Evolutionary conservation across 2,113 vertebrate species (phyloP).

Genomic region (Chelonoidis abingdonii): DNA sequence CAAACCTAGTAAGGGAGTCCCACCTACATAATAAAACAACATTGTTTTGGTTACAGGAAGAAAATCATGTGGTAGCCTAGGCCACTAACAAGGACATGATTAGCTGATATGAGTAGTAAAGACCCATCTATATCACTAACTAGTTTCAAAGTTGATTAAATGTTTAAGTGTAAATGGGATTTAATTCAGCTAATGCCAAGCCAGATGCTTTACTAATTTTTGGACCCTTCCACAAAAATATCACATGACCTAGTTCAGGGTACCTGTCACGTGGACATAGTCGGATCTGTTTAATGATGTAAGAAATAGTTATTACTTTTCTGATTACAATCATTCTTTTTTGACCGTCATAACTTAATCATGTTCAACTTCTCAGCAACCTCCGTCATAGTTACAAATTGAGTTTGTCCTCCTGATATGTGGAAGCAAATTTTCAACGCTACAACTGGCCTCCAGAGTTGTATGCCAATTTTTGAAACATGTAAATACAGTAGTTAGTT

Average conservation of each 20-base stretch:
- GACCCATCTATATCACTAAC: constrained; percentile 19
- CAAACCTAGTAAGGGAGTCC: not conserved
- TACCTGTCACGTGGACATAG: not conserved
- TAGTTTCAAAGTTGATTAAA: constrained; percentile 32
- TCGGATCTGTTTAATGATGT: not conserved
- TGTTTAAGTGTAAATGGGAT: not conserved
- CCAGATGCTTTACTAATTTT: not conserved
- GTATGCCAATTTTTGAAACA: not conserved
- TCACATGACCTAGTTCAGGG: not conserved
- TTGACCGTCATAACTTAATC: not conserved
- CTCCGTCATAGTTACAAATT: not conserved
- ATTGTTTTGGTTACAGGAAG: not conserved
- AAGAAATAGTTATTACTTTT: not conserved
- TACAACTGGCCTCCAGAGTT: not conserved
- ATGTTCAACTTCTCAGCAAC: not conserved
- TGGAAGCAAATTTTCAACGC: not conserved
- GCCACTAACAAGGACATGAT: not conserved
- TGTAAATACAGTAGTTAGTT: not conserved
- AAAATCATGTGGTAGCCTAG: fast-evolving
- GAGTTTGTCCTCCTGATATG: not conserved
- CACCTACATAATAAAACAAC: not conserved
- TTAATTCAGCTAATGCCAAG: not conserved
- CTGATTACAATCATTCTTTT: not conserved
- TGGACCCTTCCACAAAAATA: not conserved
- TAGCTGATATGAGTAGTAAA: not conserved